Base-by-base conservation (phyloP, 1,140 invertebrate species). In the Hydropsyche tenuis region DNA sequence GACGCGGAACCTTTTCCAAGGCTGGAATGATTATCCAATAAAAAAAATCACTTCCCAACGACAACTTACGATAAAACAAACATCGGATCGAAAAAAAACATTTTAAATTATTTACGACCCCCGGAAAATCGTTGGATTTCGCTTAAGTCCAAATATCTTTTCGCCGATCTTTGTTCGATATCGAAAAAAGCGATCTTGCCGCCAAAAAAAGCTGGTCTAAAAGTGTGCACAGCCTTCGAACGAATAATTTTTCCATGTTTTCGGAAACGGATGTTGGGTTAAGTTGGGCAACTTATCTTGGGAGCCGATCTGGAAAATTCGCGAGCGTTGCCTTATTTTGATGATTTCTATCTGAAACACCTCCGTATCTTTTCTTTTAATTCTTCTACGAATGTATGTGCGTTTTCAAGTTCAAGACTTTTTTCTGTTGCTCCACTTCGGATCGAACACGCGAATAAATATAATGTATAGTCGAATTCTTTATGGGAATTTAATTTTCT, bases 191-290 rank as follows among this genome's bases (percentile, higher is more conserved):
- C 3, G 3, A 3, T 37, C 30, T 3, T 18, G 18, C 30, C 16
- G 14, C 7, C 48, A 53, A 16, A 20, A 18, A 53, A 53, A 53
- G 6, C 14, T 20, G 16, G 16, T 53, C 16, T 20, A 20, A 53
- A 53, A 18, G 48, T 53, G 20, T 53, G n/a, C 20, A 53, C 48
- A 53, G 48, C 14, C 48, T 53, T 53, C 48, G 48, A 53, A 53
- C 18, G 48, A 53, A 53, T 18, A 53, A 53, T 53, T 53, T 53
- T 53, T 53, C 20, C 16, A 18, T 20, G 48, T 53, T 53, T 53
- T 53, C 48, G 48, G 48, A 53, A 53, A 20, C 48, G 48, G 48
- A 53, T 53, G 48, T 53, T 53, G 20, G 16, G 48, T 18, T 53
- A 53, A 5, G 48, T 53, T 53, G 1, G 16, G 48, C n/a, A 18